Conservation (phyloP, 2,797 vertebrate genomes). For the Hoplostethus atlanticus region DNA sequence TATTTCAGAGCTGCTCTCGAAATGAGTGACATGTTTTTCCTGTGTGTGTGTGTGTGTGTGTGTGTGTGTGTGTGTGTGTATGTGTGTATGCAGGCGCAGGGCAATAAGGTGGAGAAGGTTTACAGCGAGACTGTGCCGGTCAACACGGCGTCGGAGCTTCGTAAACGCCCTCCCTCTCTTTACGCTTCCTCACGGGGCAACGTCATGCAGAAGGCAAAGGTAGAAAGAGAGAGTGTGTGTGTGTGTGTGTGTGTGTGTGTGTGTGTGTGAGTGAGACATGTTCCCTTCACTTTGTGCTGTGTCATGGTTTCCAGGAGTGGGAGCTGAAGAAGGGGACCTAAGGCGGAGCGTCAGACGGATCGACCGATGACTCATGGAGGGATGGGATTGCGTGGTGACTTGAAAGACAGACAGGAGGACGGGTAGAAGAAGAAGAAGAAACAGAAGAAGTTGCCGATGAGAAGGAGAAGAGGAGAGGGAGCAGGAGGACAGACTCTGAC, state of each 20-base stretch:
- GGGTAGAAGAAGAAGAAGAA: conserved; percentile 29
- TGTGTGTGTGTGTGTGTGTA: conserved; percentile 18
- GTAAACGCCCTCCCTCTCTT: conserved; percentile 90
- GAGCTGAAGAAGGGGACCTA: conserved; percentile 95
- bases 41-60: conserved; percentile 13
- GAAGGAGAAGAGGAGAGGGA: conserved; percentile 16
- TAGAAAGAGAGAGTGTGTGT: conserved; percentile 58
- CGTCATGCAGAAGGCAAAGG: conserved; percentile 97
- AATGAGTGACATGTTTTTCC: neutral
- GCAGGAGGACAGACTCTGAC: conserved; percentile 6
- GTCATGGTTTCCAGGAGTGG: conserved; percentile 90
- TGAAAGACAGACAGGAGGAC: conserved; percentile 7
- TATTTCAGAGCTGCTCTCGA: neutral
- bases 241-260: neutral
- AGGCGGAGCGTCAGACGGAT: conserved; percentile 22
- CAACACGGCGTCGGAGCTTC: conserved; percentile 92
- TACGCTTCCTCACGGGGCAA: conserved; percentile 89
- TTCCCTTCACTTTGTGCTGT: conserved; percentile 42
- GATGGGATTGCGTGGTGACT: conserved; percentile 17
- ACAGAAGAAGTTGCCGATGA: conserved; percentile 31
- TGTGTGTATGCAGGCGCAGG: conserved; percentile 59
- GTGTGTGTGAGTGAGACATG: conserved; percentile 1
- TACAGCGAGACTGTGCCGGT: conserved; percentile 87
- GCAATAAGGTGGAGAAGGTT: conserved; percentile 76
- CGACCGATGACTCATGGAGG: conserved; percentile 13